phyloP scores from a whole-genome alignment of 2,113 vertebrate genomes.

The Embiotoca jacksoni region DNA sequence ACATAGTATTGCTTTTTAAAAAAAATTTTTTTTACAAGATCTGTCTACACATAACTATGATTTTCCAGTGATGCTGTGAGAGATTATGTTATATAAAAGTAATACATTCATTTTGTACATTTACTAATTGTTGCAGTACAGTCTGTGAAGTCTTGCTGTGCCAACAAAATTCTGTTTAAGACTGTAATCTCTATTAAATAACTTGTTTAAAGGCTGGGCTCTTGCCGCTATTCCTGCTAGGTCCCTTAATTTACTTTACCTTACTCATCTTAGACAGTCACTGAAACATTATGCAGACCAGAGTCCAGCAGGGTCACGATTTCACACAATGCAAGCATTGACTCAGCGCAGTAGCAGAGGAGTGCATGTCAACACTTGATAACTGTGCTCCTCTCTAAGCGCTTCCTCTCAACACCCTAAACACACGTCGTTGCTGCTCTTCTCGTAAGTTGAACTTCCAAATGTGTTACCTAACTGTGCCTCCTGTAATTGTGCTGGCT shows the following conservation, averaged over 20 bases:
- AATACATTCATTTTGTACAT: background rate
- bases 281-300: conserved; percentile 40
- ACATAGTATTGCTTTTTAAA: background rate
- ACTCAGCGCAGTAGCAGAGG: conserved; percentile 15
- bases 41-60: background rate
- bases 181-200: background rate
- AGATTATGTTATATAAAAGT: background rate
- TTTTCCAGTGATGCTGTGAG: background rate
- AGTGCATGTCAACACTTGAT: conserved; percentile 46
- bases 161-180: too few relatives aligned
- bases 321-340: conserved; percentile 37
- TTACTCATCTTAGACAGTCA: conserved; percentile 9
- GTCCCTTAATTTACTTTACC: conserved; percentile 18
- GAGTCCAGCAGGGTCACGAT: conserved; percentile 14
- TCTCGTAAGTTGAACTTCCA: conserved; percentile 15
- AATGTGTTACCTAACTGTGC: conserved; percentile 31
- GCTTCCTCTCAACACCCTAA: conserved; percentile 36
- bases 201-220: background rate
- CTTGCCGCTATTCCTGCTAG: background rate
- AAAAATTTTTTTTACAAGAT: background rate
- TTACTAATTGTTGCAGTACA: background rate
- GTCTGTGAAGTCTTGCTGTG: background rate
- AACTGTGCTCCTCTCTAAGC: conserved; percentile 32
- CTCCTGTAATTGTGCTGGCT: conserved; percentile 3
- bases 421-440: conserved; percentile 18